A percentile compares a stretch with the other conserved stretches of the same genome.
These are phyloP conservation scores for Drosophila tsacasi DNA, from an alignment of 1,140 invertebrate genomes.

Conservation along the genomic window DNA sequence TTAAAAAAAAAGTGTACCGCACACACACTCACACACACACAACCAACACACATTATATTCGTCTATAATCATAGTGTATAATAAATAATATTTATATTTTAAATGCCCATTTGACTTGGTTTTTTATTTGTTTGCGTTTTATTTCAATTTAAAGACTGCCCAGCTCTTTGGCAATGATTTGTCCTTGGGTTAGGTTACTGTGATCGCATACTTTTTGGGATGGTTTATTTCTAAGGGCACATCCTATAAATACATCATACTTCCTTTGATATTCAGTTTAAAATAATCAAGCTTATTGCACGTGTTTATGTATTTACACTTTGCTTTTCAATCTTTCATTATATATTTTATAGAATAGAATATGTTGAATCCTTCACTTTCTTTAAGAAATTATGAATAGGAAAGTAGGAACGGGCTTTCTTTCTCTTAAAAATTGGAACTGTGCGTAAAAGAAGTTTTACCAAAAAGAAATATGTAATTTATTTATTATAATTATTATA, in stretches of 20 bases:
- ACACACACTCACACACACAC: conserved; percentile 31
- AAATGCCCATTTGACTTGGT: conserved; percentile 61
- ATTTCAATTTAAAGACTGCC: neutral
- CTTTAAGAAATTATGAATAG: no score
- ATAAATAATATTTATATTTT: conserved; percentile 56
- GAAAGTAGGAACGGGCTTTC: no score
- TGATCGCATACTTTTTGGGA: neutral
- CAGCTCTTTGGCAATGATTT: conserved; percentile 10
- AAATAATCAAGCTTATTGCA: neutral
- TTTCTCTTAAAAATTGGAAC: no score
- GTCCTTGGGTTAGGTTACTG: conserved; percentile 1
- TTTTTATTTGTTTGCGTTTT: conserved; percentile 16
- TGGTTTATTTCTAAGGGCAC: neutral
- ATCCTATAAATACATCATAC: neutral
- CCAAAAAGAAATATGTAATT: no score
- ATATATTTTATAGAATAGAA: no score
- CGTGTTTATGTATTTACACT: no score
- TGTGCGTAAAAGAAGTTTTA: no score
- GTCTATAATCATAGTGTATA: conserved; percentile 46
- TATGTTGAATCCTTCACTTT: no score
- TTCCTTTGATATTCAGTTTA: neutral
- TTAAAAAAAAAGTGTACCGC: conserved; percentile 38
- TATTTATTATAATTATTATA: no score
- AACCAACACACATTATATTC: conserved; percentile 20
- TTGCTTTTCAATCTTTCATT: no score